A percentile compares a stretch with the other conserved stretches of the same genome.
Evolutionary conservation across 92 coral and sea anemone genomes (phyloP).

Genomic region (Parazoanthus swiftii): DNA sequence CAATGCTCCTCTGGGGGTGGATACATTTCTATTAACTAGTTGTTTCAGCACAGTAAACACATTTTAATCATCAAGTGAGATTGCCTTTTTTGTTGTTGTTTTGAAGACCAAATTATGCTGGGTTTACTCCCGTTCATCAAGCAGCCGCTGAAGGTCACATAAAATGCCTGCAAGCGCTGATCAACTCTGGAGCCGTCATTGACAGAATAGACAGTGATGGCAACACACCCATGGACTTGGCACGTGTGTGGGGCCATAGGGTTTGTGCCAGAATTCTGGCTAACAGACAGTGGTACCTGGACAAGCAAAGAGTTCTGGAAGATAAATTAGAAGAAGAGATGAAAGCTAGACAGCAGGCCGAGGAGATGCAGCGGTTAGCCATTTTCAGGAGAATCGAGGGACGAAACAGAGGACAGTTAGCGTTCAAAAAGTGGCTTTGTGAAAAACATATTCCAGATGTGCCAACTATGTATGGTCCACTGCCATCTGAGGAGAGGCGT

Average conservation of each 20-base stretch:
- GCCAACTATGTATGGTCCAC: slow-evolving; percentile 86
- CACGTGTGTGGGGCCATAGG: slow-evolving; percentile 96
- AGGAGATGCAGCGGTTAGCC: slow-evolving; percentile 71
- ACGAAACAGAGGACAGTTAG: slow-evolving; percentile 73
- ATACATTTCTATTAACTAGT: too few relatives aligned
- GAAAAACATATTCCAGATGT: slow-evolving; percentile 76
- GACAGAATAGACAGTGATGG: slow-evolving; percentile 72
- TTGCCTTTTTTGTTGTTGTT: not conserved
- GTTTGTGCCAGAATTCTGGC: slow-evolving; percentile 85
- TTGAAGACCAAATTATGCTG: slow-evolving; percentile 73
- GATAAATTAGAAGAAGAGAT: slow-evolving; percentile 66
- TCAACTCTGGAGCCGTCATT: slow-evolving; percentile 74
- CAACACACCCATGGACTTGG: slow-evolving; percentile 85
- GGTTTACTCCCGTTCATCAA: slow-evolving; percentile 87
- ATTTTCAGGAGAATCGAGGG: slow-evolving; percentile 65
- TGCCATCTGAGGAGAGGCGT: slow-evolving; percentile 74
- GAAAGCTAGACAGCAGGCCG: slow-evolving; percentile 62
- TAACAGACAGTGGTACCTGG: slow-evolving; percentile 90
- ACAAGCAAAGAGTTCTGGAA: slow-evolving; percentile 74
- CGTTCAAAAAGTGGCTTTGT: slow-evolving; percentile 81
- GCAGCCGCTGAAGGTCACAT: slow-evolving; percentile 94
- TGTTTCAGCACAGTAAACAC: too few relatives aligned
- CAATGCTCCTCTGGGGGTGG: too few relatives aligned
- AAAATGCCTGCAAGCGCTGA: slow-evolving; percentile 77
- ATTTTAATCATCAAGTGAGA: not conserved